A percentile compares a stretch with the other conserved stretches of the same genome.
Conservation (phyloP, 2,113 vertebrate genomes). For the Tetrao urogallus region DNA sequence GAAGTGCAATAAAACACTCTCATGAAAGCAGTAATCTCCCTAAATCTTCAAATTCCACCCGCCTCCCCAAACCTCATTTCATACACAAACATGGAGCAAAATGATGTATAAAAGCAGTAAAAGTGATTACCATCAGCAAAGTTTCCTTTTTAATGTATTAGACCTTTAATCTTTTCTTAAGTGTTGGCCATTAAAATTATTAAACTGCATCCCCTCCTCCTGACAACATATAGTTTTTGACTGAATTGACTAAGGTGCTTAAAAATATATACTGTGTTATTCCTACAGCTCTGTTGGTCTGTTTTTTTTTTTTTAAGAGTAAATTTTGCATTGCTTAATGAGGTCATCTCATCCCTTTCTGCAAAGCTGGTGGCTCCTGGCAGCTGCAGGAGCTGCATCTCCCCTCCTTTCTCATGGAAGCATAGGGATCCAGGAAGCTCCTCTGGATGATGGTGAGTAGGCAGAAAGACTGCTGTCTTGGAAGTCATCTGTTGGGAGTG, state of each 20-base stretch:
- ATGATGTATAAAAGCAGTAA: slow-evolving; percentile 58
- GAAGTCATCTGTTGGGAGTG: background rate
- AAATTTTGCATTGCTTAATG: slow-evolving; percentile 4
- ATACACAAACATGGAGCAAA: slow-evolving; percentile 43
- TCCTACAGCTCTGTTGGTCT: background rate
- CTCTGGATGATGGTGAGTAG: background rate
- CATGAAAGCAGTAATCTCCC: slow-evolving; percentile 53
- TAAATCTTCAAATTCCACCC: slow-evolving; percentile 46
- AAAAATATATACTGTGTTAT: slow-evolving; percentile 1
- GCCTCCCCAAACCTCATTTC: background rate
- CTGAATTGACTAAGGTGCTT: slow-evolving; percentile 5
- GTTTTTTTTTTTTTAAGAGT: background rate
- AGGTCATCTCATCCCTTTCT: background rate
- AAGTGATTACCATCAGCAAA: slow-evolving; percentile 71
- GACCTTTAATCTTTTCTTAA: slow-evolving; percentile 71
- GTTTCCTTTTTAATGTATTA: slow-evolving; percentile 66
- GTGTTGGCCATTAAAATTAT: slow-evolving; percentile 68
- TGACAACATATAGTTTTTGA: slow-evolving; percentile 58
- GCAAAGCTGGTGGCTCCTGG: background rate
- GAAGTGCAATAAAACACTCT: slow-evolving; percentile 61
- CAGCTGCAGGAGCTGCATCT: background rate
- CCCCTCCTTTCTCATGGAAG: background rate
- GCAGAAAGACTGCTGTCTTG: background rate
- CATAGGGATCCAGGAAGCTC: background rate
- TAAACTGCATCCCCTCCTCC: slow-evolving; percentile 51